Percentiles rank a stretch among this genome's conserved stretches.
Evolutionary conservation across 2,113 vertebrate genomes (phyloP).

Genomic region (Spilogale gracilis): DNA sequence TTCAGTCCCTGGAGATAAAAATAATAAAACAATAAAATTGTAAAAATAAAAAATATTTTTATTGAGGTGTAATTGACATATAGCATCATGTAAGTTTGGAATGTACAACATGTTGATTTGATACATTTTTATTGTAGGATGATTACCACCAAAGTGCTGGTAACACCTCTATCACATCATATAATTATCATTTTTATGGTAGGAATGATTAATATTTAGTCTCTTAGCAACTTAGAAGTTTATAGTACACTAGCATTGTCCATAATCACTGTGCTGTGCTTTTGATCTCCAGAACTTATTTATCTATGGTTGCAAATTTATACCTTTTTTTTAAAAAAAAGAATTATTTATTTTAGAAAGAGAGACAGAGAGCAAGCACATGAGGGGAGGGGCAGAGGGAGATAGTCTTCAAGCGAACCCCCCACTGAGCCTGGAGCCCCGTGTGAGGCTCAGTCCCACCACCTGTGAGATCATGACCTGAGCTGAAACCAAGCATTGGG

Average conservation of each 20-base stretch:
- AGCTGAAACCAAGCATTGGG: too few species aligned
- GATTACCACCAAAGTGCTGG: not conserved
- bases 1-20: not conserved
- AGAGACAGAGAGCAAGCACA: too few species aligned
- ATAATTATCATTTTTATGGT: not conserved
- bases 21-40: not conserved
- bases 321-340: too few species aligned
- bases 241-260: not conserved
- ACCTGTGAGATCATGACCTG: too few species aligned
- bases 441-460: too few species aligned
- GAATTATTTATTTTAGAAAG: too few species aligned
- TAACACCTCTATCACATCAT: not conserved
- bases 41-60: not conserved
- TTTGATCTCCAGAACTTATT: not conserved
- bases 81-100: not conserved
- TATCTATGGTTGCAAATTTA: not conserved
- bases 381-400: too few species aligned
- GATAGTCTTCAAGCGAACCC: too few species aligned
- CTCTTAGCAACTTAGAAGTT: not conserved
- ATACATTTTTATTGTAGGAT: not conserved
- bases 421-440: too few species aligned
- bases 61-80: not conserved
- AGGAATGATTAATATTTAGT: not conserved
- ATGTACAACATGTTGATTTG: not conserved
- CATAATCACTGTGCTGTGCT: not conserved